A percentile compares a stretch with the other conserved stretches of the same genome.
phyloP scores from a whole-genome alignment of 1,140 invertebrate genomes.

The Harpegnathos saltator region DNA sequence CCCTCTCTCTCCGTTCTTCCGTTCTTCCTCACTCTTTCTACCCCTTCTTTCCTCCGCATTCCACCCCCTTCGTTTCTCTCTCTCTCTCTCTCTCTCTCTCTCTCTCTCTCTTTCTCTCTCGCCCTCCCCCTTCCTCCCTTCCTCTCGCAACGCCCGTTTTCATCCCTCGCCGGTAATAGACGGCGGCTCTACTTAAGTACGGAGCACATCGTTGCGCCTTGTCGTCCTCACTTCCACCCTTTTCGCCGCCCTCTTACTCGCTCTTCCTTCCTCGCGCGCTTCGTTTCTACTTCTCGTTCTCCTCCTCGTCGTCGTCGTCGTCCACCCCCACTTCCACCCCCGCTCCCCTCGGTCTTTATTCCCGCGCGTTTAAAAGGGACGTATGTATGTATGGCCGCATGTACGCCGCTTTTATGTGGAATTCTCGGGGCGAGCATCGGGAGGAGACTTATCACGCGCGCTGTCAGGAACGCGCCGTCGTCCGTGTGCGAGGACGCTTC shows the following conservation, averaged over 20 bases:
- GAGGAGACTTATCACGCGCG: constrained; percentile 55
- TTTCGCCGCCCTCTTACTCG: too few relatives aligned
- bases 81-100: too few relatives aligned
- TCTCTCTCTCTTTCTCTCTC: too few relatives aligned
- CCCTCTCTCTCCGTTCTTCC: neutral
- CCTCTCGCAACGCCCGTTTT: neutral
- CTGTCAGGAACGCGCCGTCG: constrained; percentile 42
- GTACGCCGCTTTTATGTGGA: constrained; percentile 55
- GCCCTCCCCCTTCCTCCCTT: neutral
- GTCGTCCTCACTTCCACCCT: neutral
- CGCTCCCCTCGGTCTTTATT: constrained; percentile 58
- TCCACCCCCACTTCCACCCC: neutral
- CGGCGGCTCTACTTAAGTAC: constrained; percentile 71
- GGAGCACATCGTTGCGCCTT: constrained; percentile 23
- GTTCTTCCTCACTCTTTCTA: too few relatives aligned
- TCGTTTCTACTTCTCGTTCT: neutral
- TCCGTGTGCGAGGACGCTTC: neutral
- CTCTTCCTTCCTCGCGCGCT: too few relatives aligned
- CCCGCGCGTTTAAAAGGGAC: constrained; percentile 59
- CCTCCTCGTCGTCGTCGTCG: constrained; percentile 20
- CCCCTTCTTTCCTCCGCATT: too few relatives aligned
- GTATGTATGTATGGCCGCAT: constrained; percentile 58
- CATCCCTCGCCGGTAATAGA: constrained; percentile 49
- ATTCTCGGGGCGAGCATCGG: constrained; percentile 49
- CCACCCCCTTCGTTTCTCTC: neutral